Evolutionary conservation across 2,113 vertebrate species (phyloP), one percentile per base, ranked within the genome.

Genomic region (Osmerus eperlanus): DNA sequence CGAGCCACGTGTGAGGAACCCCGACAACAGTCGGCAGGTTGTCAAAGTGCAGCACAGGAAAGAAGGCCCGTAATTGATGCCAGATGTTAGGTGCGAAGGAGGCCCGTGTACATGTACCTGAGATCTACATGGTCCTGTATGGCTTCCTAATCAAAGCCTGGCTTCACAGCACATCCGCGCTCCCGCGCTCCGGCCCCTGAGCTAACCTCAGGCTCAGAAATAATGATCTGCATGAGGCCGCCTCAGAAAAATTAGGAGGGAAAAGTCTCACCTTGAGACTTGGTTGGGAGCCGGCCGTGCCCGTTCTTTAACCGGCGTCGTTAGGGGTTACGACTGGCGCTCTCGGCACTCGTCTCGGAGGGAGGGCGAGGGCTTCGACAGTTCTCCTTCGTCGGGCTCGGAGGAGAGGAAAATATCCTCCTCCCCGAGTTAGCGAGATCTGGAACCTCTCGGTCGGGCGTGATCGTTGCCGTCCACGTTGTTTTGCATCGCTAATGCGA

Each of bases 131-230:
- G 19, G 9, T 41, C 36, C 36, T 41, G 36, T 41, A 41, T 6
- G 5, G 47, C 65, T n/a, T 52, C 65, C 52, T 29, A 56, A 68
- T 68, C 23, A 68, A 68, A 68, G 25, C 1, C 21, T 14, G 41
- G 18, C 19, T 60, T 70, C 68, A 23, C 28, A 41, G 19, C 19
- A 23, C n/a, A 47, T 58, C 8, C 2, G 12, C 16, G 14, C 18
- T 55, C 12, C 25, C 28, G 19, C 15, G 16, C 25, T 60, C 4
- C 18, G 6, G 16, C 67, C 53, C 67, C 28, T 58, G 53, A 68
- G 53, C 25, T 56, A 54, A 68, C 67, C 67, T 56, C 53, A 68
- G 67, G 67, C 67, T 32, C 51, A 12, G 25, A 56, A 13, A 41
- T 59, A 68, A 68, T 59, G 67, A 58, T 12, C 25, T 23, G 25